Evolutionary conservation across 1,140 invertebrate genomes (phyloP).

Genomic region (Scaptodrosophila lebanonensis): DNA sequence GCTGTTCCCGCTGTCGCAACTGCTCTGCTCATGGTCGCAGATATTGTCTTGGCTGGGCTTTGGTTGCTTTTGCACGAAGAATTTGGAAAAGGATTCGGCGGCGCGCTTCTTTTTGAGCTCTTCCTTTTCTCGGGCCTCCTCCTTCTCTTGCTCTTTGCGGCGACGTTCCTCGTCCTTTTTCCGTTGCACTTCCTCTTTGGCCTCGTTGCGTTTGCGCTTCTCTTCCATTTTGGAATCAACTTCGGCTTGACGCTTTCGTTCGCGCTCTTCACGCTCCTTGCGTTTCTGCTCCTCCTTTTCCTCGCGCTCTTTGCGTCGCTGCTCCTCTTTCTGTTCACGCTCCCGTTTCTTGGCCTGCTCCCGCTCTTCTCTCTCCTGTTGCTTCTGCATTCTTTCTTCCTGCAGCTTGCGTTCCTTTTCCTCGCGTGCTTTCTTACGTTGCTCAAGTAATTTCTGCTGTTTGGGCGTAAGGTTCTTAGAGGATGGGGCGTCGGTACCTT

Average conservation of each 20-base stretch:
- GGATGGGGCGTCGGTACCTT: neutral
- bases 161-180: conserved; percentile 80
- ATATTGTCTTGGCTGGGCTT: conserved; percentile 8
- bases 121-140: no score
- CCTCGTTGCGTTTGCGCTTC: conserved; percentile 80
- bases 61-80: conserved; percentile 84
- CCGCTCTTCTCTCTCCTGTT: conserved; percentile 76
- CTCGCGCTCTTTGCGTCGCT: conserved; percentile 78
- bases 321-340: conserved; percentile 78
- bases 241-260: conserved; percentile 80
- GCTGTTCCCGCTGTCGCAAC: conserved; percentile 48
- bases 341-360: conserved; percentile 76
- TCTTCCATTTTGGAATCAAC: conserved; percentile 82
- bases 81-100: conserved; percentile 86
- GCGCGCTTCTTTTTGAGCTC: conserved; percentile 84
- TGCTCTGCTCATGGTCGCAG: conserved; percentile 56
- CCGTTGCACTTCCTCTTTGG: conserved; percentile 79
- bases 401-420: conserved; percentile 72
- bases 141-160: conserved; percentile 80
- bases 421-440: conserved; percentile 69
- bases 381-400: conserved; percentile 60
- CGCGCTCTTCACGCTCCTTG: conserved; percentile 77
- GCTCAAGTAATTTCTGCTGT: conserved; percentile 56
- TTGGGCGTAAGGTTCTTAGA: conserved; percentile 53
- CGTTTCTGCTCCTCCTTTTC: conserved; percentile 78